A percentile compares a stretch with the other conserved stretches of the same genome.
phyloP scores from a whole-genome alignment of 1,140 invertebrate genomes.

The Drosophila neocordata region DNA sequence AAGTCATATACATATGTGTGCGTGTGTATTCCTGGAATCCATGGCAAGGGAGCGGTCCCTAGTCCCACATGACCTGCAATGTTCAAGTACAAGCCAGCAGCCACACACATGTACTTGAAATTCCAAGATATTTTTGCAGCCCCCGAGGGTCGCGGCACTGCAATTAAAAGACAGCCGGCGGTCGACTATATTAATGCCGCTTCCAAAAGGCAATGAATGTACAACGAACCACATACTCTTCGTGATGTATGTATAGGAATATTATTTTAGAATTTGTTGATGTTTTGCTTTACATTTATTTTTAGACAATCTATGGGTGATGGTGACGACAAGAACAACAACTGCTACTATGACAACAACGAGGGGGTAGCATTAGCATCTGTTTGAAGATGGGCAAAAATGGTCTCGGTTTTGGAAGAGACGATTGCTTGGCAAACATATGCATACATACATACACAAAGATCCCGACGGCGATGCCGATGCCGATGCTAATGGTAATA shows the following conservation, averaged over 20 bases:
- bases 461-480: neutral
- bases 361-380: conserved; percentile 54
- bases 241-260: conserved; percentile 23
- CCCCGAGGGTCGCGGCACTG: conserved; percentile 71
- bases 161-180: conserved; percentile 76
- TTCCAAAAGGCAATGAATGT: conserved; percentile 56
- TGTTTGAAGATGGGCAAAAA: conserved; percentile 42
- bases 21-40: conserved; percentile 42
- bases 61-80: conserved; percentile 49
- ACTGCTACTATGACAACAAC: conserved; percentile 28
- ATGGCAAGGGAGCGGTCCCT: conserved; percentile 30
- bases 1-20: neutral
- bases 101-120: conserved; percentile 71
- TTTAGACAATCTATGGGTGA: conserved; percentile 48
- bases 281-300: conserved; percentile 44
- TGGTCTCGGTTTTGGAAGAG: conserved; percentile 51
- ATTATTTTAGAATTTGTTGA: conserved; percentile 56
- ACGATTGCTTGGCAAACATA: conserved; percentile 12
- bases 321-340: conserved; percentile 24
- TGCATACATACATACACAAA: conserved; percentile 12
- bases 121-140: conserved; percentile 77
- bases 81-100: conserved; percentile 51
- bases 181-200: conserved; percentile 47
- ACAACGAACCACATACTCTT: neutral
- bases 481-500: neutral